phyloP scores from a whole-genome alignment of 2,113 vertebrate species.

The Colossoma macropomum region DNA sequence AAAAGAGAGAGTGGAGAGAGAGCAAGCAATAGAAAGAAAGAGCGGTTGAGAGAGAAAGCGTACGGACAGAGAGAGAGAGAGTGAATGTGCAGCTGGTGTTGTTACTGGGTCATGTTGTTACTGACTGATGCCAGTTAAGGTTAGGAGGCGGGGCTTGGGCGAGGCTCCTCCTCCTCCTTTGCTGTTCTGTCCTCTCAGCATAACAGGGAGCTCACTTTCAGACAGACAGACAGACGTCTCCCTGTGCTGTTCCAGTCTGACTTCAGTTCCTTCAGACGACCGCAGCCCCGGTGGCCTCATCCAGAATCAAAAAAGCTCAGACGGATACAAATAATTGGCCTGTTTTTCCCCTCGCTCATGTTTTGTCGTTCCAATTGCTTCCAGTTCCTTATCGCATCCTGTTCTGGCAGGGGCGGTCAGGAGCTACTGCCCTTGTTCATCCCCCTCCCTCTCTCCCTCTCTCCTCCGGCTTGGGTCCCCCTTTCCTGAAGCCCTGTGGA shows the following conservation, averaged over 20 bases:
- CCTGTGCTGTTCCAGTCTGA: neutral
- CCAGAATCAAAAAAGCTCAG: neutral
- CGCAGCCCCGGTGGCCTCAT: neutral
- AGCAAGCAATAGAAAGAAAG: neutral
- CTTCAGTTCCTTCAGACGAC: neutral
- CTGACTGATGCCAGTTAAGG: neutral
- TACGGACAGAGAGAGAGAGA: neutral
- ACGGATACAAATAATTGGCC: slow-evolving; percentile 12
- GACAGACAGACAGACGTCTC: neutral
- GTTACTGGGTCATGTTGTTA: neutral
- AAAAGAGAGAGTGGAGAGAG: too few relatives aligned
- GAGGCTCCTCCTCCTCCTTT: neutral
- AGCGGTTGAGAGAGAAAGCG: slow-evolving; percentile 10
- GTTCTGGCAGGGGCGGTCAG: slow-evolving; percentile 3
- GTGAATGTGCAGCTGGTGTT: neutral
- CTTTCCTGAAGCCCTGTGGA: neutral
- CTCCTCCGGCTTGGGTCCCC: neutral
- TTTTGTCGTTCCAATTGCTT: slow-evolving; percentile 32
- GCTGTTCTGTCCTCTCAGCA: neutral
- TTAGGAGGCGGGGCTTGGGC: neutral
- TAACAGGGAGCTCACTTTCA: neutral
- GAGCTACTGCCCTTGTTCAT: neutral
- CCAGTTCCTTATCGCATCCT: slow-evolving; percentile 42
- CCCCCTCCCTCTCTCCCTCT: neutral
- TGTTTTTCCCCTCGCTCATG: slow-evolving; percentile 14